phyloP scores from a whole-genome alignment of 1,140 invertebrate species.

The Ceratosolen solmsi region DNA sequence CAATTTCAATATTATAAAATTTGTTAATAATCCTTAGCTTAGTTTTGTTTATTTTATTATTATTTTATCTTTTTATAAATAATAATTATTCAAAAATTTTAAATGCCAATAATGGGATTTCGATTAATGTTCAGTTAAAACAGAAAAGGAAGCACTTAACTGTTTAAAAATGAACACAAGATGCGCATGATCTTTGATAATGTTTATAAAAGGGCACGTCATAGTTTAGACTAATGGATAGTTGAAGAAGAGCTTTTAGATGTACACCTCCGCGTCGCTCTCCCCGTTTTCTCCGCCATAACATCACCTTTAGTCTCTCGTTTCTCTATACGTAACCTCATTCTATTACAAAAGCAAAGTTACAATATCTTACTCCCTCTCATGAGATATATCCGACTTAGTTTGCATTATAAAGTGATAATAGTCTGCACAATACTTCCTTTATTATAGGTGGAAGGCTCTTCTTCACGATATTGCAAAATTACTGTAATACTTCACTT shows the following conservation, averaged over 20 bases:
- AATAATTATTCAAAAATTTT: too few relatives aligned
- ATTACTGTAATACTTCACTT: background rate
- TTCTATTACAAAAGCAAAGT: background rate
- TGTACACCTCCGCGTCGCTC: background rate
- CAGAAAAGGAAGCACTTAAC: background rate
- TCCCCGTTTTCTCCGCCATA: background rate
- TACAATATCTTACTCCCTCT: background rate
- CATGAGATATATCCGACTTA: slow-evolving; percentile 20
- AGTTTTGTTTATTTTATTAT: too few relatives aligned
- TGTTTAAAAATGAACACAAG: background rate
- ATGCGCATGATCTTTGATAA: background rate
- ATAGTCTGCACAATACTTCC: background rate
- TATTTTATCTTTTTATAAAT: too few relatives aligned
- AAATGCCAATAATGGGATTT: too few relatives aligned
- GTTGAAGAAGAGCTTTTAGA: background rate
- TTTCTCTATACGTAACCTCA: background rate
- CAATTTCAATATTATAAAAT: too few relatives aligned
- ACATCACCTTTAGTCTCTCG: background rate
- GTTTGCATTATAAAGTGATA: slow-evolving; percentile 35
- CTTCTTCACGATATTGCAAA: background rate
- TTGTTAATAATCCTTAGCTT: too few relatives aligned
- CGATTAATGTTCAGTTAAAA: too few relatives aligned
- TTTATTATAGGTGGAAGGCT: slow-evolving; percentile 12
- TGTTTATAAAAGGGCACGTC: background rate
- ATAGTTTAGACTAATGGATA: background rate